A percentile compares a stretch with the other conserved stretches of the same genome.
Conservation (phyloP, 2,113 vertebrate genomes). For the Mustela lutreola region DNA sequence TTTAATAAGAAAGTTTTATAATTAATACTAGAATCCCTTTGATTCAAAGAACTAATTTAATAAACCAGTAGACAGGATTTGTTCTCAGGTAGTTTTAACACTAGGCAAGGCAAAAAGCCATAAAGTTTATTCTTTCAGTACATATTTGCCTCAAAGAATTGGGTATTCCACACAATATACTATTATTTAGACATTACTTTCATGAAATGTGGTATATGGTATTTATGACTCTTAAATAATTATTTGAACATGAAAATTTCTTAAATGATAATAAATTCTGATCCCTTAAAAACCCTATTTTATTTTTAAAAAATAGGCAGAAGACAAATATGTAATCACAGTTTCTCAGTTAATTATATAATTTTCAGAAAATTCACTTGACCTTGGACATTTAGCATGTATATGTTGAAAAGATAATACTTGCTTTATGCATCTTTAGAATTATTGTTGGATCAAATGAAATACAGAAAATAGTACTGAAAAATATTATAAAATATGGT, state of each 20-base stretch:
- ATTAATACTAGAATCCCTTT: neutral
- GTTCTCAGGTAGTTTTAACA: neutral
- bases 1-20: neutral
- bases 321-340: neutral
- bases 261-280: neutral
- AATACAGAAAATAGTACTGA: neutral
- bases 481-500: neutral
- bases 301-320: neutral
- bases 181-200: neutral
- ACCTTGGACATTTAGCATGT: neutral
- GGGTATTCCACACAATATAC: neutral
- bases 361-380: neutral
- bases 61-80: neutral
- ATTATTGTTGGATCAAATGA: neutral
- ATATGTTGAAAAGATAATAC: neutral
- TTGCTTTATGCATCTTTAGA: neutral
- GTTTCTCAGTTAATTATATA: neutral
- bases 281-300: neutral
- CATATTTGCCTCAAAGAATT: neutral
- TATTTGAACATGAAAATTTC: neutral
- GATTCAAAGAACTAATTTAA: neutral
- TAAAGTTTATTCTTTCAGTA: neutral
- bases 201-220: neutral
- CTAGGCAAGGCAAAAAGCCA: neutral
- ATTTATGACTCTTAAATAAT: neutral